These are phyloP conservation scores for Bombus polaris DNA, from an alignment of 1,140 invertebrate species.

Conservation along the genomic window DNA sequence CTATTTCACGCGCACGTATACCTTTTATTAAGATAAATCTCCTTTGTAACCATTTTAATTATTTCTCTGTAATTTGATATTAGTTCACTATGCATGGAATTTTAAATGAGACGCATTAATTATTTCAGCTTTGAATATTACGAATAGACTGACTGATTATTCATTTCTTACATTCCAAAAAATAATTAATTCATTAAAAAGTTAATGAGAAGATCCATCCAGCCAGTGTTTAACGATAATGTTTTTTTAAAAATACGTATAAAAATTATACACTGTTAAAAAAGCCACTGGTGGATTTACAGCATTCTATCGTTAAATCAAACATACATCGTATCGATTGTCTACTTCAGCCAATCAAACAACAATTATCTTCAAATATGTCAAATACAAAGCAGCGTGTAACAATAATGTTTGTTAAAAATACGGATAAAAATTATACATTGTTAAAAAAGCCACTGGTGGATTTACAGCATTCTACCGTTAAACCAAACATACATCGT, in stretches of 20 bases:
- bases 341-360: too few relatives aligned
- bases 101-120: not conserved
- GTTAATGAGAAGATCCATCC: not conserved
- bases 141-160: not conserved
- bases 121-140: not conserved
- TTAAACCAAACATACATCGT: not conserved
- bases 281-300: not conserved
- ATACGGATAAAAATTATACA: not conserved
- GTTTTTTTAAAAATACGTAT: not conserved
- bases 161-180: not conserved
- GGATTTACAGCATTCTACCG: too few relatives aligned
- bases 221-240: not conserved
- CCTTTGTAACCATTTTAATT: not conserved
- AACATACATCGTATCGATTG: not conserved
- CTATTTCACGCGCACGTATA: too few relatives aligned
- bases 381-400: not conserved
- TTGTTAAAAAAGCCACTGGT: not conserved
- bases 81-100: not conserved
- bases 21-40: not conserved
- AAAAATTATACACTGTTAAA: not conserved
- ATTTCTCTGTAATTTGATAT: not conserved
- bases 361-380: too few relatives aligned
- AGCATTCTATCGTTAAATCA: too few relatives aligned
- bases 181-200: not conserved
- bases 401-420: not conserved